Evolutionary conservation across 2,797 vertebrate genomes (phyloP), one percentile per base, ranked within the genome.

Genomic region (Eupleurogrammus muticus): DNA sequence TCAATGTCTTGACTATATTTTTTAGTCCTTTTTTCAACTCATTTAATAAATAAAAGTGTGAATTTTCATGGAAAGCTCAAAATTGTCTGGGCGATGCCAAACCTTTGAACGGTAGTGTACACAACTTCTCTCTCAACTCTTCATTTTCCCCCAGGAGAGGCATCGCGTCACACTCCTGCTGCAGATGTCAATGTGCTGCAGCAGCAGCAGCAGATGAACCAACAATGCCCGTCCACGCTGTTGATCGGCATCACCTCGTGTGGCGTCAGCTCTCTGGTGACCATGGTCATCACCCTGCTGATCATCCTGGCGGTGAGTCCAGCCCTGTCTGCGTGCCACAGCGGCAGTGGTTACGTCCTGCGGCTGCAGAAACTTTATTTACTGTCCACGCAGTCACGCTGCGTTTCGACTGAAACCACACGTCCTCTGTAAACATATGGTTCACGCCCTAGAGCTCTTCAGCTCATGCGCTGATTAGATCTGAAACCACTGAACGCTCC

Each of bases 231-330:
- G 1, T 2, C 5, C 11, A 10, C 54, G 17, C 1, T 44, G 47
- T 20, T 65, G 0, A 21, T 75, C 38, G 21, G 66, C 21, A 1
- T 38, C 1, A 3, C 12, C 1, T 24, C 44, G 19, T 13, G 24
- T 20, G 10, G 14, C 46, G 2, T 58, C 9, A 8, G 38, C 49
- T 1, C 5, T 0, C 10, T 81, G 10, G 7, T 62, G 2, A 63
- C 34, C 1, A 0, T 38, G 8, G 17, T 61, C 16, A 12, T 54
- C 28, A 47, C 49, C 44, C 16, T 75, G 17, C 12, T 80, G 32
- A 24, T 81, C 2, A 0, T 70, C 54, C 46, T 1, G 0, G 42
- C 14, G 61, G 83, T 86, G 59, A 81, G 83, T 72, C 69, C 46
- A 56, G 20, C 13, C 14, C 1, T 38, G 2, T n/a, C 12, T 36